Evolutionary conservation across 64 coral and sea anemone species (phyloP), one percentile per base, ranked within the genome.

Genomic region (Montipora capricornis): DNA sequence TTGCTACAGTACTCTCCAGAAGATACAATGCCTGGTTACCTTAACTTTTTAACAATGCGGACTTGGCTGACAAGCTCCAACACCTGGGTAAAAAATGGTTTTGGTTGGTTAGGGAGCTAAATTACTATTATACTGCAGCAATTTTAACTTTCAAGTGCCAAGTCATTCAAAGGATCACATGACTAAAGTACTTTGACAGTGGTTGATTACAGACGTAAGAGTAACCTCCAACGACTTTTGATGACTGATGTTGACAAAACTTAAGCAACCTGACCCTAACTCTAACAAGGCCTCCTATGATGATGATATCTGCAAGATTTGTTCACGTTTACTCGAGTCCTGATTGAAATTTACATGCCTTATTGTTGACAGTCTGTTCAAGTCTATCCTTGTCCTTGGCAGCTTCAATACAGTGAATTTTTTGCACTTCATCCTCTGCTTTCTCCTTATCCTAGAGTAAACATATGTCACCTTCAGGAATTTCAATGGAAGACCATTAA

Each of bases 11-110:
- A 37, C 37, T 37, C 37, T 37, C 37, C 4, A 19, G 11, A 77
- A 15, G 37, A 47, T 47, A 5, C 8, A 3, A 14, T 79, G 47
- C 6, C 13, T 26, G 5, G 19, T 71, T 86, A 86, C 82, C 82
- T 86, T 44, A 86, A 47, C 44, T 44, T 10, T 50, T 86, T 86
- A n/a, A 86, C 64, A 50, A 47, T 45, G 20, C 47, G n/a, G 8
- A 86, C 82, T 86, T 51, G 70, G 66, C 82, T 70, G 4, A 71
- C 82, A 44, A 86, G 48, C 16, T 86, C 64, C 47, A 86, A 86
- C 3, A 9, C 44, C 82, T 86, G 45, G 7, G 9, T 71, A 4
- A 73, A 71, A 26, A 44, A 51, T 22, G 11, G 6, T 57, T 8
- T 8, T 6, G 53, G 5, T 24, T 22, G 20, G 4, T 71, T 20